Base-by-base conservation (phyloP, 2,113 vertebrate species). In the Circaetus cinerascens region DNA sequence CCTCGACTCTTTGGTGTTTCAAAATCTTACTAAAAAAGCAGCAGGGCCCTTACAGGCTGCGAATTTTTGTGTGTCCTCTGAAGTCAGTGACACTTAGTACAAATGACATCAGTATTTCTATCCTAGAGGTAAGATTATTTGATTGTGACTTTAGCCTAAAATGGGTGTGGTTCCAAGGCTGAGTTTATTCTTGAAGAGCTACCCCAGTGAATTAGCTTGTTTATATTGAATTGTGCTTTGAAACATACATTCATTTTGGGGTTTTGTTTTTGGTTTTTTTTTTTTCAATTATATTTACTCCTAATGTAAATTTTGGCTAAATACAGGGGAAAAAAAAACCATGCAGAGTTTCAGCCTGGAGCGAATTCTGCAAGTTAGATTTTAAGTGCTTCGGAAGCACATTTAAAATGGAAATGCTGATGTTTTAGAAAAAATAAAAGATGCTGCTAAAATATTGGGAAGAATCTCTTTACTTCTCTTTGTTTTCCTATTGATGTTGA, bases 271-370 rank as follows among this genome's bases (percentile, higher is more conserved):
- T 34, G 17, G 10, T 20, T 34, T 36, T n/a, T 23, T 23, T 74
- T 63, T 46, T 40, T 23, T 5, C 2, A 67, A 16, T 27, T 41
- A 14, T 63, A 41, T 86, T 88, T 72, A 82, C 38, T 85, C 23
- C 40, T 78, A 68, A 45, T 75, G 40, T 17, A 66, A 95, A 60
- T 55, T 92, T 85, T 74, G 45, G 25, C 57, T 85, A 79, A 93
- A 53, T 53, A 75, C 8, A 72, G 27, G 29, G n/a, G 9, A 7
- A 26, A 19, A 5, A 83, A 81, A 53, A 63, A 20, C 15, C 73
- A 62, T 80, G 55, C 74, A 87, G 68, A 91, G n/a, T 93, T 97
- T 97, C 91, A 97, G 23, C 69, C 75, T 94, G 79, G 25, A 93
- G 85, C 75, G 81, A 86, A 67, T 76, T 51, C 30, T 84, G 40